These are phyloP conservation scores for Sula dactylatra DNA, from an alignment of 2,113 vertebrate species.

Conservation along the genomic window DNA sequence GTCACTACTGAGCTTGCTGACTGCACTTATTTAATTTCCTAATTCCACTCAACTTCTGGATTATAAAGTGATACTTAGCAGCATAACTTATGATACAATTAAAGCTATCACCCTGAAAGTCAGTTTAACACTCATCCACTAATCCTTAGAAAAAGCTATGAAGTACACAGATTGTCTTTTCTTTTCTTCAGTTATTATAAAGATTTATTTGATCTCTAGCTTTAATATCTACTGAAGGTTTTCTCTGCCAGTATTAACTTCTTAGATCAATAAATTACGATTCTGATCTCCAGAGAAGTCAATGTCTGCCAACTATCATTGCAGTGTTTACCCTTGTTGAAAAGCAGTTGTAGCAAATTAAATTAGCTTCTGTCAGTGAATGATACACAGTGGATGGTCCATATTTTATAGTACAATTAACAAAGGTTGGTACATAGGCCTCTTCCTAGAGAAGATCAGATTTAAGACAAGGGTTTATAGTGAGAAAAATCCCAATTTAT, in stretches of 20 bases:
- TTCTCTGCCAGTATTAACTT: conserved; percentile 39
- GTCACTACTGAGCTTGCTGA: not conserved
- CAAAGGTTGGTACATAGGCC: not conserved
- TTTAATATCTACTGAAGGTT: conserved; percentile 43
- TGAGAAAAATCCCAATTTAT: not conserved
- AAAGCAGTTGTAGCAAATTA: conserved; percentile 16
- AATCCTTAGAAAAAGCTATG: not conserved
- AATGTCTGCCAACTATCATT: not conserved
- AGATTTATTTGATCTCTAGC: conserved; percentile 54
- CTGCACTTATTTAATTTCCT: not conserved
- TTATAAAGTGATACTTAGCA: not conserved
- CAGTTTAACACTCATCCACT: not conserved
- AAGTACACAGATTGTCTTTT: conserved; percentile 35
- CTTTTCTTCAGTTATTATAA: conserved; percentile 35
- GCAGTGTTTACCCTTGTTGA: not conserved
- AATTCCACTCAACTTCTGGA: not conserved
- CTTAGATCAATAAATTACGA: conserved; percentile 48
- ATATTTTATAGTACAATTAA: conserved; percentile 31
- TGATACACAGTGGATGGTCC: not conserved
- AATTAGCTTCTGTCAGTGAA: not conserved
- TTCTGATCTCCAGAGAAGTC: conserved; percentile 32
- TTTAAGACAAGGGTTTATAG: not conserved
- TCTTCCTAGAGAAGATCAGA: not conserved
- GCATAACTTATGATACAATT: not conserved
- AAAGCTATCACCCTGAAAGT: conserved; percentile 9